Conservation (phyloP, 2,113 vertebrate species). For the Macquaria australasica region DNA sequence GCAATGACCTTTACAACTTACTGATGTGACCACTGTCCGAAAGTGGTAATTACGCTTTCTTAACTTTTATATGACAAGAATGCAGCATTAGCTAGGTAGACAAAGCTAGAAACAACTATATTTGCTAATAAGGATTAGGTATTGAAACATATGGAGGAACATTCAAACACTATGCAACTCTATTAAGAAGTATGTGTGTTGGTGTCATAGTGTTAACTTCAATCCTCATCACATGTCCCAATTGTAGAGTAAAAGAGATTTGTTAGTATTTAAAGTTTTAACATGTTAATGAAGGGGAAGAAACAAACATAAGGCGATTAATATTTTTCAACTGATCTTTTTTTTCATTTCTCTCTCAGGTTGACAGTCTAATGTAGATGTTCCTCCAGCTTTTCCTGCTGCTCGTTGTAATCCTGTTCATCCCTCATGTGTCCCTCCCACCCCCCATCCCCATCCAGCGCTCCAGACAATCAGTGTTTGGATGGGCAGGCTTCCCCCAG, state of each 20-base stretch:
- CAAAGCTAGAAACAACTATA: not conserved
- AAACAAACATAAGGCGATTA: not conserved
- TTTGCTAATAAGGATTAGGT: too few relatives aligned
- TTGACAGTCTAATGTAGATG: conserved; percentile 9
- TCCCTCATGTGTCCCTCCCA: not conserved
- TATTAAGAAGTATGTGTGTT: too few relatives aligned
- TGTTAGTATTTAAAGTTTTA: not conserved
- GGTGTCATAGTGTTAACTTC: not conserved
- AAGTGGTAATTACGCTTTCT: too few relatives aligned
- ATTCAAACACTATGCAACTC: not conserved
- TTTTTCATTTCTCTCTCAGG: not conserved
- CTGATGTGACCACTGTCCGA: too few relatives aligned
- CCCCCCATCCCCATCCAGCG: conserved; percentile 12
- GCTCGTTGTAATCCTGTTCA: conserved; percentile 22
- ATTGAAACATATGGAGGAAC: not conserved
- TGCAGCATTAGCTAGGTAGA: too few relatives aligned
- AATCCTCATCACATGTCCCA: not conserved
- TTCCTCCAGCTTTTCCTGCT: conserved; percentile 19
- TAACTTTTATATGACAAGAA: too few relatives aligned
- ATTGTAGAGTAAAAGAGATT: too few relatives aligned
- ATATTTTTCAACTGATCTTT: not conserved
- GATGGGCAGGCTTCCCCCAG: conserved; percentile 53
- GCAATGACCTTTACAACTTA: too few relatives aligned
- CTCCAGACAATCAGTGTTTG: conserved; percentile 62
- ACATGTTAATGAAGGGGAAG: not conserved